Base-by-base conservation (phyloP, 2,113 vertebrate species). In the Cavia porcellus region DNA sequence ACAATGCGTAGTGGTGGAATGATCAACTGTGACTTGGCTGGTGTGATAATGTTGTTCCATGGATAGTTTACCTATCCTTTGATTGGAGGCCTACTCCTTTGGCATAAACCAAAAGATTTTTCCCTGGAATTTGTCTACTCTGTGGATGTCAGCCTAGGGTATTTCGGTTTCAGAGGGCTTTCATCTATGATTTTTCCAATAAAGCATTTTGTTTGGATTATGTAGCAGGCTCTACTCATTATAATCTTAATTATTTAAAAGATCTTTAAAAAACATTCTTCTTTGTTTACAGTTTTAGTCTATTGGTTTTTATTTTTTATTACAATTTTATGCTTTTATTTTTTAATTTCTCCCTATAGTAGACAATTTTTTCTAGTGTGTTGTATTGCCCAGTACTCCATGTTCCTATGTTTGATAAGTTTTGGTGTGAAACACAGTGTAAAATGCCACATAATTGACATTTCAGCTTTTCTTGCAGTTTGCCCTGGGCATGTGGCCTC, bases 201-300 rank as follows among this genome's bases (percentile, higher is more conserved):
- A 82, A 90, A 35, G 32, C 47, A 90, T 77, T 86, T 93, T 50
- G 42, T n/a, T 93, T 95, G 66, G 81, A 75, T 93, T 82, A 38
- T 52, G 12, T 83, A n/a, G 87, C 47, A 57, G 50, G 75, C 13
- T 93, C 66, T 93, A 66, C 15, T 90, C 28, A 59, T 17, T 86
- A n/a, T 3, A 72, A n/a, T 66, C 55, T 79, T 75, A 81, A 66
- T 80, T 86, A 86, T 62, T 89, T 83, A 61, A 68, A 66, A 81
- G 79, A 85, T 85, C n/a, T 64, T 90, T 93, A 55, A 59, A n/a
- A 89, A 81, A 72, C 72, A 61, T 61, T 87, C 90, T 96, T 38
- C 55, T 4, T 82, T 95, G 55, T 17, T 81, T 86, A n/a, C 50
- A 38, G 28, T 66, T 77, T 86, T 81, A 62, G 64, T 28, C 35